Percentiles rank a stretch among this genome's conserved stretches.
Conservation (phyloP, 2,888 invertebrate species). For the Microctonus aethiopoides region DNA sequence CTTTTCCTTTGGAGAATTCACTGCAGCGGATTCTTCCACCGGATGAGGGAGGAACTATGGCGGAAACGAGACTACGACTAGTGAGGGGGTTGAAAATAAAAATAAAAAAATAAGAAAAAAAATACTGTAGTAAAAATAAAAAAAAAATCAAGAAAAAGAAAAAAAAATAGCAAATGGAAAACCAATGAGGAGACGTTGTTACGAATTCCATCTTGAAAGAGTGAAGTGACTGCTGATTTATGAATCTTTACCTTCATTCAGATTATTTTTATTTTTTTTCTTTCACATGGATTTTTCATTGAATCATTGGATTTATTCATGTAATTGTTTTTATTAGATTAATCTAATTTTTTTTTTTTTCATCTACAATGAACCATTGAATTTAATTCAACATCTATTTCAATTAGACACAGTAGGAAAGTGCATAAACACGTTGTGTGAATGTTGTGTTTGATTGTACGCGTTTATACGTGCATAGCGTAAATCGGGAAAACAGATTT, state of each 20-base stretch:
- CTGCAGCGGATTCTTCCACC: not conserved
- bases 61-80: slow-evolving; percentile 27
- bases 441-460: not conserved
- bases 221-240: not conserved
- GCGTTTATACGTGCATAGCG: not conserved
- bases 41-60: slow-evolving; percentile 22
- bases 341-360: not conserved
- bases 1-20: not conserved
- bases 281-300: too few species aligned
- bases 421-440: slow-evolving; percentile 3
- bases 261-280: not conserved
- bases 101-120: slow-evolving; percentile 26
- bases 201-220: not conserved
- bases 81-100: slow-evolving; percentile 14
- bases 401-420: not conserved
- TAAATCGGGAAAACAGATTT: slow-evolving; percentile 43
- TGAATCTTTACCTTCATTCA: not conserved
- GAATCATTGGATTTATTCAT: too few species aligned
- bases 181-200: not conserved
- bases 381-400: not conserved
- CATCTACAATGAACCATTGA: not conserved
- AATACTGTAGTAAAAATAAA: slow-evolving; percentile 12
- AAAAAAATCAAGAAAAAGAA: slow-evolving; percentile 18
- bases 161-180: not conserved
- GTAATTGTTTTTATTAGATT: too few species aligned